These are phyloP conservation scores for Hyaena hyaena DNA, from an alignment of 2,113 vertebrate genomes.

Conservation along the genomic window DNA sequence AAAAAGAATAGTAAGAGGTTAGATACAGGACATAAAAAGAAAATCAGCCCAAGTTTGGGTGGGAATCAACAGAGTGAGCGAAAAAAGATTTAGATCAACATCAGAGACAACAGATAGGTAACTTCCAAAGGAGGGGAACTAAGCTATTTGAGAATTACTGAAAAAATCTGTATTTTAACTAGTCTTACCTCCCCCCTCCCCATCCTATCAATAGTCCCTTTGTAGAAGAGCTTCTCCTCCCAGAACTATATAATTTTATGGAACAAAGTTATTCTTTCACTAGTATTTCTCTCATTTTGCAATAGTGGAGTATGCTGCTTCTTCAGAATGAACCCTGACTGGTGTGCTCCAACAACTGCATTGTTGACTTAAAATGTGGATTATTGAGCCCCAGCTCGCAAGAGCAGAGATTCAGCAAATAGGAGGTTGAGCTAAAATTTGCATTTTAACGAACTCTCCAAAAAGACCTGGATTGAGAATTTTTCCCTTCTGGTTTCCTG, in stretches of 20 bases:
- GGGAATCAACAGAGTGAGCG: not conserved
- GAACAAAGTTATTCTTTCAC: not conserved
- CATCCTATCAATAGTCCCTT: accelerated
- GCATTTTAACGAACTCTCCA: not conserved
- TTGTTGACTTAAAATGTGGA: not conserved
- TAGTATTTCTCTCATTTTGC: not conserved
- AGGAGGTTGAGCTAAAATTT: not conserved
- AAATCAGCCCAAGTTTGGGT: not conserved
- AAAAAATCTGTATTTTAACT: not conserved
- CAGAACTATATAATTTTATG: not conserved
- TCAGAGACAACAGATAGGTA: not conserved
- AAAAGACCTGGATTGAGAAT: not conserved
- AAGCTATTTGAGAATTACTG: not conserved
- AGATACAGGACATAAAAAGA: not conserved
- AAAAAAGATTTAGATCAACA: not conserved
- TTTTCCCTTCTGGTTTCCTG: not conserved
- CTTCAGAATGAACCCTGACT: not conserved
- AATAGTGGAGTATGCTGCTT: not conserved
- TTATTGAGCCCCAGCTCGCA: not conserved
- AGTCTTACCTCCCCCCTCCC: not conserved
- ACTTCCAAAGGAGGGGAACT: not conserved
- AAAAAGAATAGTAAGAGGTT: not conserved
- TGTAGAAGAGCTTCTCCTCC: not conserved
- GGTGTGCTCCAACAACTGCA: not conserved
- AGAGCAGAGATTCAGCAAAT: not conserved